These are phyloP conservation scores for Tiaroga cobitis DNA, from an alignment of 2,797 vertebrate species.

Conservation along the genomic window DNA sequence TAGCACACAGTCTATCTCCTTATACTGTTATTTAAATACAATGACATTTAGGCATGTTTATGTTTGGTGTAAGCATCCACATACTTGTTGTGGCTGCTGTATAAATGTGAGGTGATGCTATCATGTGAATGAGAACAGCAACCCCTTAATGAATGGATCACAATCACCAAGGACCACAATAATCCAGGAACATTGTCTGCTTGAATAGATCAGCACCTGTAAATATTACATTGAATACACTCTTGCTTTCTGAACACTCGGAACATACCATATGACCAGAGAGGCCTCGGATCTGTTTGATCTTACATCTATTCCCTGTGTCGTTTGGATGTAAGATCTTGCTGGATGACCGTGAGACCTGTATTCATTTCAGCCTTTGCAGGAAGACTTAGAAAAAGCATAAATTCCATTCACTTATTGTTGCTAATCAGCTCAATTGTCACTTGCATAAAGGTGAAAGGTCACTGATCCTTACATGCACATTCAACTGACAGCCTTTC, in stretches of 20 bases:
- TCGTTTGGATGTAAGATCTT: slow-evolving; percentile 12
- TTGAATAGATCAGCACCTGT: slow-evolving; percentile 20
- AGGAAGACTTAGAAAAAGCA: background rate
- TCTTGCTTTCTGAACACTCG: slow-evolving; percentile 18
- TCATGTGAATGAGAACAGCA: background rate
- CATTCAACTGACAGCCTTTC: background rate
- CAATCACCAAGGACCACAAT: slow-evolving; percentile 2
- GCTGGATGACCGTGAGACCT: background rate
- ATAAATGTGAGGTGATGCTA: background rate
- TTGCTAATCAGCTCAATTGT: background rate
- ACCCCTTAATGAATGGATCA: background rate
- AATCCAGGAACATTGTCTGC: background rate
- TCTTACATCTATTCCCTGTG: slow-evolving; percentile 12
- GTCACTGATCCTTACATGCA: slow-evolving; percentile 14
- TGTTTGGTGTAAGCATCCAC: background rate
- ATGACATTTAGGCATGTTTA: background rate
- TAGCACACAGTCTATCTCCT: too few relatives aligned
- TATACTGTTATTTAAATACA: background rate
- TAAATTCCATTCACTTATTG: background rate
- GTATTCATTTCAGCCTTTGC: slow-evolving; percentile 10
- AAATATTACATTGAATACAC: slow-evolving; percentile 10
- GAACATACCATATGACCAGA: slow-evolving; percentile 37
- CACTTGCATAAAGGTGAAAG: background rate
- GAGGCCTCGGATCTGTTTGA: slow-evolving; percentile 32
- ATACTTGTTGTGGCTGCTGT: background rate